A percentile compares a stretch with the other conserved stretches of the same genome.
These are phyloP conservation scores for Kryptopterus vitreolus DNA, from an alignment of 2,797 vertebrate species.

Conservation along the genomic window DNA sequence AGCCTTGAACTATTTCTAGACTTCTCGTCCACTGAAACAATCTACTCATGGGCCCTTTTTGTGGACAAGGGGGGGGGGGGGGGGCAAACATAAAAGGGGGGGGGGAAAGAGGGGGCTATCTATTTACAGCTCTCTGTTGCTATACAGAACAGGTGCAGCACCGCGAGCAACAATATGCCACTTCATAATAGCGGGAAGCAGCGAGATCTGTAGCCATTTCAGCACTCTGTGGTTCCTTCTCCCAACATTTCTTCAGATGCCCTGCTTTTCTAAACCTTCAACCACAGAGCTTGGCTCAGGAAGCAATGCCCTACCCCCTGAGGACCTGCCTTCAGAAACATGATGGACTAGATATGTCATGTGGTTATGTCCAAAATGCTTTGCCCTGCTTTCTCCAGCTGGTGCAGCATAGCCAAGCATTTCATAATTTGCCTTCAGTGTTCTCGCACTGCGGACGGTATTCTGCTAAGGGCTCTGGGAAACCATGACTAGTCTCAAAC, in stretches of 20 bases:
- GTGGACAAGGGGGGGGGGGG: neutral
- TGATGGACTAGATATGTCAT: slow-evolving; percentile 46
- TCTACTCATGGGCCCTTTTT: slow-evolving; percentile 1
- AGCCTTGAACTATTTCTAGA: slow-evolving; percentile 35
- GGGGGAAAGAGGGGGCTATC: slow-evolving; percentile 43
- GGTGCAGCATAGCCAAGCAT: slow-evolving; percentile 45
- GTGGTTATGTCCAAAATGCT: slow-evolving; percentile 47
- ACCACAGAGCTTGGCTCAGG: slow-evolving; percentile 19
- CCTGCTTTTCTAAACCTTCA: slow-evolving; percentile 29
- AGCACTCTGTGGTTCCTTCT: neutral
- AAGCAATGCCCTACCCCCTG: slow-evolving; percentile 3
- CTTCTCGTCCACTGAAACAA: slow-evolving; percentile 41
- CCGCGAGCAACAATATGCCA: slow-evolving; percentile 68
- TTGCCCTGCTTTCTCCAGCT: slow-evolving; percentile 48
- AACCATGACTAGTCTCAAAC: neutral
- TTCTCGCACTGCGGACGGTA: neutral
- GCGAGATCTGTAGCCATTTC: slow-evolving; percentile 39
- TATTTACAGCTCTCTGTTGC: slow-evolving; percentile 67
- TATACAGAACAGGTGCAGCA: slow-evolving; percentile 71
- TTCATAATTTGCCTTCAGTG: slow-evolving; percentile 57
- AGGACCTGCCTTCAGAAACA: slow-evolving; percentile 43
- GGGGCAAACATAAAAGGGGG: neutral
- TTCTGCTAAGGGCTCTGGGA: slow-evolving; percentile 7
- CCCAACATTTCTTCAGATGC: slow-evolving; percentile 12
- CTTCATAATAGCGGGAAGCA: slow-evolving; percentile 54